These are phyloP conservation scores for Hypothenemus hampei DNA, from an alignment of 1,140 invertebrate genomes.

Conservation along the genomic window DNA sequence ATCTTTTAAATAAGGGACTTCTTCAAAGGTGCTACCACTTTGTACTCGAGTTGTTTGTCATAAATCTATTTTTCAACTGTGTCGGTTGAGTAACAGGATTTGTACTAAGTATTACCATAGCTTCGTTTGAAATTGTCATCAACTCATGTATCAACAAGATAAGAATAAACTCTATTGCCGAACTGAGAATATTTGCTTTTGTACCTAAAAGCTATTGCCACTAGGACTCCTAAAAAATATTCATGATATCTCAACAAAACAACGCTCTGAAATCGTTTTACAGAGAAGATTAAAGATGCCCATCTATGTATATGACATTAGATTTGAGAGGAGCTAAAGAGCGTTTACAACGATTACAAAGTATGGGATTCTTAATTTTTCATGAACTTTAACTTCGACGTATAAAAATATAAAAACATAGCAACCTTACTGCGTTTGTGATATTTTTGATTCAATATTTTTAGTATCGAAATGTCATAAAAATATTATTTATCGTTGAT, in stretches of 20 bases:
- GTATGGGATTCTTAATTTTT: too few relatives aligned
- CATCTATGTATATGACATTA: conserved; percentile 76
- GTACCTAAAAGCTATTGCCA: too few relatives aligned
- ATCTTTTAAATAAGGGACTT: conserved; percentile 56
- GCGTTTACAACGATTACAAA: neutral
- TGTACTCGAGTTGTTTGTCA: conserved; percentile 52
- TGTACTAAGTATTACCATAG: conserved; percentile 74
- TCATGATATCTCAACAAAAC: conserved; percentile 66
- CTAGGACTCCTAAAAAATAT: conserved; percentile 54
- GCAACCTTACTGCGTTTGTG: too few relatives aligned
- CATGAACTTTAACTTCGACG: too few relatives aligned
- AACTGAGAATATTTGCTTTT: too few relatives aligned
- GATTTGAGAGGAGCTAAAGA: conserved; percentile 65
- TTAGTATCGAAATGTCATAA: too few relatives aligned
- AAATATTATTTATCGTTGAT: too few relatives aligned
- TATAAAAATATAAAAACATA: too few relatives aligned
- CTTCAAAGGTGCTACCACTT: conserved; percentile 72
- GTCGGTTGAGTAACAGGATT: conserved; percentile 77
- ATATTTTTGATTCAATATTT: too few relatives aligned
- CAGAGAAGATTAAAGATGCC: conserved; percentile 83
- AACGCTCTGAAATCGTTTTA: conserved; percentile 80
- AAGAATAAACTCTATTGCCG: too few relatives aligned
- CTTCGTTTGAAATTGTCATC: conserved; percentile 86
- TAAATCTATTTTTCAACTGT: conserved; percentile 61
- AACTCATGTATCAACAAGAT: conserved; percentile 89